These are phyloP conservation scores for Pogona vitticeps DNA, from an alignment of 2,113 vertebrate species.

Conservation along the genomic window DNA sequence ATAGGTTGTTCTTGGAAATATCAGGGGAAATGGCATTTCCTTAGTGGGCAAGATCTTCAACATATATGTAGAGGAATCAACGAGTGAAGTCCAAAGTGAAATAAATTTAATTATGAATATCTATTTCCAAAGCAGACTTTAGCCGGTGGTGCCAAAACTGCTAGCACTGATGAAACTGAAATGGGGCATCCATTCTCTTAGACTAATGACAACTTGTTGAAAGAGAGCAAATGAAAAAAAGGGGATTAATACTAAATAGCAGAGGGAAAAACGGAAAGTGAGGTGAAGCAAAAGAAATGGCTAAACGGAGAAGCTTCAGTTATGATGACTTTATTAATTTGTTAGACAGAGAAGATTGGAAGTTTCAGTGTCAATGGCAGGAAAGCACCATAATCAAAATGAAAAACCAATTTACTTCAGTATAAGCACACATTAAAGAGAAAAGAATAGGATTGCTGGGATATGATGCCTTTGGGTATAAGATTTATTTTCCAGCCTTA, in stretches of 20 bases:
- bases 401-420: conserved; percentile 14
- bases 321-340: conserved; percentile 23
- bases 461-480: background rate
- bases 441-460: conserved; percentile 16
- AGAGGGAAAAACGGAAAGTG: conserved; percentile 30
- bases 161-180: background rate
- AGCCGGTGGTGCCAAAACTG: background rate
- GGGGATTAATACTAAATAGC: background rate
- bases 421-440: conserved; percentile 12
- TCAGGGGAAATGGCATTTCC: background rate
- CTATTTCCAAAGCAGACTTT: background rate
- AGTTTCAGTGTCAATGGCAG: background rate
- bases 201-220: conserved; percentile 16
- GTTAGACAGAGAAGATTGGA: background rate
- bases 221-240: conserved; percentile 26
- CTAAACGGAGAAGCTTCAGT: conserved; percentile 11
- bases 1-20: no score
- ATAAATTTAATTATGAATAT: background rate
- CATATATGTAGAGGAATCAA: background rate
- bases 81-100: background rate
- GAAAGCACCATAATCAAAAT: fast-evolving
- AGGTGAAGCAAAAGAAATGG: conserved; percentile 11
- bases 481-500: conserved; percentile 2
- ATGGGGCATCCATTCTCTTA: background rate
- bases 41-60: background rate